Base-by-base conservation (phyloP, 1,140 invertebrate genomes). In the Cecropterus lyciades region DNA sequence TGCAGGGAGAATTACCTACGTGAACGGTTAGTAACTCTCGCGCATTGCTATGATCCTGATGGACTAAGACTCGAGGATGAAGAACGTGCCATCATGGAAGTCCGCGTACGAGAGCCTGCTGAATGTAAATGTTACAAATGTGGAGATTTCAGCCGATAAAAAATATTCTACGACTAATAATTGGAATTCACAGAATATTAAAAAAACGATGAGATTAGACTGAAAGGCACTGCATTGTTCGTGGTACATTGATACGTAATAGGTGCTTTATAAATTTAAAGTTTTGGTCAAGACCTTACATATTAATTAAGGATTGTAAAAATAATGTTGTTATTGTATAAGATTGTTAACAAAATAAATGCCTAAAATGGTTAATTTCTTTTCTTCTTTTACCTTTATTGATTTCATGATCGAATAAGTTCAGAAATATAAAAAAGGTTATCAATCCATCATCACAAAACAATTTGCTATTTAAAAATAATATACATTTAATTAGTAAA, bases 71-170 rank as follows among this genome's bases (percentile, higher is more conserved):
- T 98, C 49, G 94, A 93, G 14, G 93, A 94, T 6, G 91, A 92
- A 62, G 93, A 95, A 30, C 82, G 92, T 30, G 95, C 95, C 15
- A 93, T 93, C 0, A 96, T 98, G 96, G 95, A 97, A 72, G 94
- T 98, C 11, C 96, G 96, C 74, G 91, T 98, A 42, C 93, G 95
- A 52, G 97, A 98, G 89, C 97, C 97, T 0, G 95, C 95, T 14
- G 97, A 98, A 73, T 98, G 97, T 89, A 96, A 96, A 91, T 98
- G 97, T 82, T 96, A 95, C 87, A 97, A 97, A 89, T 98, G 97
- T 84, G 96, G 97, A 67, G 95, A 95, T 75, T 95, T 94, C 73
- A 95, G 94, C 60, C 93, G 94, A 91, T 95, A 10, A 20, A 52
- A 27, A 20, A 4, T 33, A 33, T 33, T 33, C 1, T 9, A 33